A percentile compares a stretch with the other conserved stretches of the same genome.
These are phyloP conservation scores for Osedax fenrisi DNA, from an alignment of 2,888 invertebrate species.

Conservation along the genomic window DNA sequence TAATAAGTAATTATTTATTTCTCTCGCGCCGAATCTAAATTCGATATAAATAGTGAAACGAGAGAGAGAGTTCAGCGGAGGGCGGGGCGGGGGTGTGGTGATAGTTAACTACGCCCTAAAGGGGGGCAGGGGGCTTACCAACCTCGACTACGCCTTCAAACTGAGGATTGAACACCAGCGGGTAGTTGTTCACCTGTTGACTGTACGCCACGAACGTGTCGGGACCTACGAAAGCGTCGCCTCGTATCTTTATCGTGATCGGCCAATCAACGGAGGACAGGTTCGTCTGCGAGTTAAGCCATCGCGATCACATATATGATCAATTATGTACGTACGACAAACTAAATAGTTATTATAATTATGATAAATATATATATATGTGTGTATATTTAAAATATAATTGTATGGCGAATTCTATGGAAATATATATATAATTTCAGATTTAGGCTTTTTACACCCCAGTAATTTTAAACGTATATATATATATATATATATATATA, in stretches of 20 bases:
- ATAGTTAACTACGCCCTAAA: neutral
- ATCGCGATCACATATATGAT: neutral
- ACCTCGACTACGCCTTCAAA: constrained; percentile 43
- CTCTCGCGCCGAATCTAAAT: no score
- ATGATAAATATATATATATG: no score
- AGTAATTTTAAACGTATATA: no score
- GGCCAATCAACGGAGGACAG: constrained; percentile 48
- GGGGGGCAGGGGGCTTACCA: neutral
- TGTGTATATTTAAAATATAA: no score
- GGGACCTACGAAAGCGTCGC: constrained; percentile 47
- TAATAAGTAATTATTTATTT: no score
- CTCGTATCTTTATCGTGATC: constrained; percentile 42
- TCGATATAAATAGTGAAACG: no score
- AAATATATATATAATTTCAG: no score
- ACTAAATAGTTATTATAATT: neutral
- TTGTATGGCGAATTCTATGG: no score
- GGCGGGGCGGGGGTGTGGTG: no score
- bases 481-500: no score
- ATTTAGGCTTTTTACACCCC: no score
- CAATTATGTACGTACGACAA: neutral
- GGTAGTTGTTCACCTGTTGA: constrained; percentile 44
- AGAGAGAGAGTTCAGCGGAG: no score
- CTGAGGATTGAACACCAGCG: constrained; percentile 46
- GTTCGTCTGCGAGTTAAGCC: constrained; percentile 42
- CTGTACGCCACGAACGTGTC: constrained; percentile 43